phyloP scores from a whole-genome alignment of 2,797 vertebrate species.

The Phyllotis vaccarum region DNA sequence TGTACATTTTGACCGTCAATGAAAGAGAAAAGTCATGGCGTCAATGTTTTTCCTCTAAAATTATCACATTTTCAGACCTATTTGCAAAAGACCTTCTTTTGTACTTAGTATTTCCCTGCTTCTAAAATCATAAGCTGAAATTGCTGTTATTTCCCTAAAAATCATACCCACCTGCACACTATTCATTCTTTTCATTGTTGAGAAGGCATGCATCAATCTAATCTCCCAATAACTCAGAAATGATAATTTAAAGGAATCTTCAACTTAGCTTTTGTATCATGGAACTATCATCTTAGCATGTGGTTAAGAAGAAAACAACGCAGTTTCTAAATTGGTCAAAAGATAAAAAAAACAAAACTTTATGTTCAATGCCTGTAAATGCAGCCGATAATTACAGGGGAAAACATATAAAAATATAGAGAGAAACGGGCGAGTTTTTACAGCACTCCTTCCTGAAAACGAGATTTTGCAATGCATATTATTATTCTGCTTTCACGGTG shows the following conservation, averaged over 20 bases:
- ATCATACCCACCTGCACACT: not conserved
- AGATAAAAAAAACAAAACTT: not conserved
- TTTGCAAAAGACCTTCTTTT: not conserved
- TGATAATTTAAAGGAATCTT: slow-evolving; percentile 29
- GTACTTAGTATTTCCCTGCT: not conserved
- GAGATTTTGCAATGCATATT: not conserved
- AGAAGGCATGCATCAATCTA: not conserved
- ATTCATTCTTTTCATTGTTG: not conserved
- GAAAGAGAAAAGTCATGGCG: not conserved
- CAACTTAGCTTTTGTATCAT: not conserved
- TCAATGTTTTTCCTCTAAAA: not conserved
- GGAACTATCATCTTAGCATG: not conserved
- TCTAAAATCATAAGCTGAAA: slow-evolving; percentile 20
- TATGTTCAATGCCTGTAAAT: slow-evolving; percentile 24
- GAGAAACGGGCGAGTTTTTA: slow-evolving; percentile 33
- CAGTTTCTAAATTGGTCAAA: slow-evolving; percentile 21
- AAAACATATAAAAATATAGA: slow-evolving; percentile 28
- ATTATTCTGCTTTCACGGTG: not conserved
- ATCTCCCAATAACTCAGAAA: not conserved
- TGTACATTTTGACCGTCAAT: not conserved
- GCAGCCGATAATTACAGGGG: slow-evolving; percentile 33
- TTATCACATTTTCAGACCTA: not conserved
- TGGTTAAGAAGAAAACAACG: not conserved
- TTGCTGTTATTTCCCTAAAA: not conserved
- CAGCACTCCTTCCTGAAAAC: slow-evolving; percentile 16